Conservation (phyloP, 2,888 invertebrate species). For the Orthosia cruda region DNA sequence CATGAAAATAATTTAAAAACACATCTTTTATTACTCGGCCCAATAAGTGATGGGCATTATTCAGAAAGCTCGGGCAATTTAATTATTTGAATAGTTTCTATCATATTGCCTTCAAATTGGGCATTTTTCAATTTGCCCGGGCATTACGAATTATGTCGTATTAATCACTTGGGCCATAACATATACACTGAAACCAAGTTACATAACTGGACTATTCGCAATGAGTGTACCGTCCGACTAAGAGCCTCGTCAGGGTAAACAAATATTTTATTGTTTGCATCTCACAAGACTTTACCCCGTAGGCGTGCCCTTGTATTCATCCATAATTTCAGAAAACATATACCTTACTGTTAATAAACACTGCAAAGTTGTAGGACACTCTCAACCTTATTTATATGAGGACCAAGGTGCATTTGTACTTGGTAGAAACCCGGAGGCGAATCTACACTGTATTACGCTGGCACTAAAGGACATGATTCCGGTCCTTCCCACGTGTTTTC, state of each 20-base stretch:
- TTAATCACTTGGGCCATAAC: too few relatives aligned
- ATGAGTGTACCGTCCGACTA: slow-evolving; percentile 28
- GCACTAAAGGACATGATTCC: slow-evolving; percentile 75
- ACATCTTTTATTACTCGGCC: too few relatives aligned
- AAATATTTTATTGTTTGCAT: slow-evolving; percentile 63
- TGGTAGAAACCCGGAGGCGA: slow-evolving; percentile 30
- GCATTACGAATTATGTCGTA: too few relatives aligned
- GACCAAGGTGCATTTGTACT: slow-evolving; percentile 29
- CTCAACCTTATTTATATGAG: slow-evolving; percentile 29
- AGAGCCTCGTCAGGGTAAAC: slow-evolving; percentile 61
- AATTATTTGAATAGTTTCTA: too few relatives aligned
- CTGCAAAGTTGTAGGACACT: background rate
- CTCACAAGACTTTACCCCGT: slow-evolving; percentile 56
- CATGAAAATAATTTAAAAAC: too few relatives aligned
- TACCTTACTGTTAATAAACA: slow-evolving; percentile 50
- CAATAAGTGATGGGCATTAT: too few relatives aligned
- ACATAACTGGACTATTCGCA: slow-evolving; percentile 19
- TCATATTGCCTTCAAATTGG: too few relatives aligned
- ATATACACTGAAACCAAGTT: slow-evolving; percentile 4
- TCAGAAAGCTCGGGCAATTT: too few relatives aligned
- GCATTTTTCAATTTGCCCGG: too few relatives aligned
- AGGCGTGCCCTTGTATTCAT: slow-evolving; percentile 58
- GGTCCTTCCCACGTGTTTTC: slow-evolving; percentile 80
- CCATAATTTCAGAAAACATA: slow-evolving; percentile 57
- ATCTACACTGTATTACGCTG: slow-evolving; percentile 51